Evolutionary conservation across 2,113 vertebrate genomes (phyloP), one percentile per base, ranked within the genome.

Genomic region (Gracilinanus agilis): DNA sequence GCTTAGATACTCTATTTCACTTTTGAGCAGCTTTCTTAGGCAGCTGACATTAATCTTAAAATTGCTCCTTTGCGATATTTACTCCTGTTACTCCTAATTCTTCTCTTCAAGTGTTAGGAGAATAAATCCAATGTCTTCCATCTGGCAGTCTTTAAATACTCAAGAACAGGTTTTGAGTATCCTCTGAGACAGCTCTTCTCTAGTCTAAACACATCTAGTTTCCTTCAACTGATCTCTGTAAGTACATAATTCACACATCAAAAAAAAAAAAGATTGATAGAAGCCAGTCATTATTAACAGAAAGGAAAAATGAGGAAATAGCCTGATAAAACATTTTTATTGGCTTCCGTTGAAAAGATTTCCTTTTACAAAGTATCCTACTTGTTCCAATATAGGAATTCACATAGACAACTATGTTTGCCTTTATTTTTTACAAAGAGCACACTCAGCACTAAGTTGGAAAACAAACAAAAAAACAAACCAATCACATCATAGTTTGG

Each of bases 251-350:
- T 90, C 93, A 88, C 91, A 40, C 90, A 55, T 44, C 88, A 95
- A 88, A 61, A 89, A 89, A 61, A 89, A 89, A 94, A 83, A 21
- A 96, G 88, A 90, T 19, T 58, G 53, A 92, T n/a, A 93, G 89
- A 93, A 93, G 54, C 24, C 75, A 92, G 27, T 90, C 94, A 95
- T 94, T 61, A 94, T 55, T 95, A 95, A 93, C 54, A 90, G 90
- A 89, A 97, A 88, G 95, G 55, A 96, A 88, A 95, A 97, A 95
- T 92, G 90, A 95, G 83, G 55, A 92, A 90, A 23, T 92, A 5
- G 88, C 89, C 91, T 93, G 94, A 90, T 24, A 61, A 16, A 92
- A 89, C 24, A 54, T 94, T 92, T 96, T 95, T 95, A 94, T 94
- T 95, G 94, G 53, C 92, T 75, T 95, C 54, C 90, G 67, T 94